A percentile compares a stretch with the other conserved stretches of the same genome.
phyloP scores from a whole-genome alignment of 2,797 vertebrate genomes.

The Coregonus suidteri region DNA sequence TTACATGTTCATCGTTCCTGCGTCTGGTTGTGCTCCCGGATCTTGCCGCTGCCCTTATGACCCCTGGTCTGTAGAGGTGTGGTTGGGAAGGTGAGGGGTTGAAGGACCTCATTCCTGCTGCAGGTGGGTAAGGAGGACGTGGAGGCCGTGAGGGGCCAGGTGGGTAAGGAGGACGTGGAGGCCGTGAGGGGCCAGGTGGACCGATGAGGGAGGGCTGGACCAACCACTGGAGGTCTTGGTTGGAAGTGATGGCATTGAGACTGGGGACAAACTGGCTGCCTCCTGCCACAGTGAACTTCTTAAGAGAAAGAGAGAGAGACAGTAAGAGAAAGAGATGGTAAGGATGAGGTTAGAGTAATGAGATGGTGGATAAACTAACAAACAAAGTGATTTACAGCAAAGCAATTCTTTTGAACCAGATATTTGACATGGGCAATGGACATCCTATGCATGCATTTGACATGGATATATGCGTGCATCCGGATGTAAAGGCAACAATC shows the following conservation, averaged over 20 bases:
- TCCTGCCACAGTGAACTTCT: slow-evolving; percentile 73
- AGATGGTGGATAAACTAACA: too few relatives aligned
- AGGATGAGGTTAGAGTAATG: too few relatives aligned
- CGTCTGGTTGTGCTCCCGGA: slow-evolving; percentile 62
- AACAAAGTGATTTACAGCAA: not conserved
- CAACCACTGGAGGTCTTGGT: slow-evolving; percentile 89
- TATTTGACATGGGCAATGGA: too few relatives aligned
- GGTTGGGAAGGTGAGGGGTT: slow-evolving; percentile 59
- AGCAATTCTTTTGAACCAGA: not conserved
- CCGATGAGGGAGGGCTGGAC: slow-evolving; percentile 83
- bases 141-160: slow-evolving; percentile 65
- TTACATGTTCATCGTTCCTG: slow-evolving; percentile 81
- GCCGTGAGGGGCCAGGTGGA: slow-evolving; percentile 61
- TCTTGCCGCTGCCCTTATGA: slow-evolving; percentile 79
- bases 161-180: slow-evolving; percentile 70
- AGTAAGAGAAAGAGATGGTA: too few relatives aligned
- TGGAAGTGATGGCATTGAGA: slow-evolving; percentile 84
- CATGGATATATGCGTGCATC: too few relatives aligned
- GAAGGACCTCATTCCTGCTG: slow-evolving; percentile 60
- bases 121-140: slow-evolving; percentile 66
- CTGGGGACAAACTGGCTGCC: slow-evolving; percentile 80
- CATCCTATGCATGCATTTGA: too few relatives aligned
- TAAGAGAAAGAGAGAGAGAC: slow-evolving; percentile 13
- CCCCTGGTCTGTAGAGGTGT: slow-evolving; percentile 74
- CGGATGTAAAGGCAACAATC: too few relatives aligned